phyloP scores from a whole-genome alignment of 2,797 vertebrate species.

The Rhinoraja longicauda region DNA sequence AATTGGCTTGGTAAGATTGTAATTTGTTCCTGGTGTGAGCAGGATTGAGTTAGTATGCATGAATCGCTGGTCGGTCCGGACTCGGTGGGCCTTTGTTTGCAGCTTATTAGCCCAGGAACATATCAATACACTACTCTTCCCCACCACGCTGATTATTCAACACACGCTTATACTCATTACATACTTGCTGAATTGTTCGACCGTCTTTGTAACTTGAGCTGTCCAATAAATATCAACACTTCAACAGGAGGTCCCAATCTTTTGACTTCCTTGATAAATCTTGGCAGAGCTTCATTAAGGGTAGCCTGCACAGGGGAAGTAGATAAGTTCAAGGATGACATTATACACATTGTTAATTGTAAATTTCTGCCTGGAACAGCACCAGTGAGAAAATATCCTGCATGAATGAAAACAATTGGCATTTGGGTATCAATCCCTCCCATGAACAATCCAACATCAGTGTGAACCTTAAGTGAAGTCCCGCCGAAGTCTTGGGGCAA shows the following conservation, averaged over 20 bases:
- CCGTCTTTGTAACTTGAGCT: not conserved
- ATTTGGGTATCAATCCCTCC: too few species aligned
- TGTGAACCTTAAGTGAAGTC: not conserved
- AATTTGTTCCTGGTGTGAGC: too few species aligned
- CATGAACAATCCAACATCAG: not conserved
- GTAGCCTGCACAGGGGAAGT: not conserved
- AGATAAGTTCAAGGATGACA: not conserved
- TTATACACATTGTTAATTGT: not conserved
- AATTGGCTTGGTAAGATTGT: too few species aligned
- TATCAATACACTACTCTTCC: too few species aligned
- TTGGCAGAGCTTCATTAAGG: not conserved
- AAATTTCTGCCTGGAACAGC: not conserved
- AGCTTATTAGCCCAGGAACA: too few species aligned
- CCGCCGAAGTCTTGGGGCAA: too few species aligned
- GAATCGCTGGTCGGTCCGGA: too few species aligned
- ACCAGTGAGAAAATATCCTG: not conserved
- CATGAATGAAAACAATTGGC: not conserved
- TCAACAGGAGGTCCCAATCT: not conserved
- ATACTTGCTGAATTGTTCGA: conserved; percentile 19
- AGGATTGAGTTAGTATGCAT: too few species aligned
- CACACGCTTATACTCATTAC: not conserved
- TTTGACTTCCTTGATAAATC: conserved; percentile 19
- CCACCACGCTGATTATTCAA: too few species aligned
- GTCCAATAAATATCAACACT: not conserved
- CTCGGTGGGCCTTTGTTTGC: too few species aligned